Percentiles rank a stretch among this genome's conserved stretches.
These are phyloP conservation scores for Doryteuthis pealeii DNA, from an alignment of 1,140 invertebrate genomes.

Conservation along the genomic window DNA sequence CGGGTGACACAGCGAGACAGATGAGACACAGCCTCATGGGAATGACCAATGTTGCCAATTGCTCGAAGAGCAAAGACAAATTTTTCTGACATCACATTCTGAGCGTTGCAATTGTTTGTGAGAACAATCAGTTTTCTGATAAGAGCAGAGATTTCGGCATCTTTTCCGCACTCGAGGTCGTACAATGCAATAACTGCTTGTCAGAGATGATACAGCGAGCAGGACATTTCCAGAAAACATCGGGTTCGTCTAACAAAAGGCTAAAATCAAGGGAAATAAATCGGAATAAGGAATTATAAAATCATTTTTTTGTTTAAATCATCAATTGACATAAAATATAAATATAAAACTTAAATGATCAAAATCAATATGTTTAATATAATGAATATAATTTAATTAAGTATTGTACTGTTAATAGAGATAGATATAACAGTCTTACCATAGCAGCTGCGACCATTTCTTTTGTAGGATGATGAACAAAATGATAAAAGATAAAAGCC, in stretches of 20 bases:
- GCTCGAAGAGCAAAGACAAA: conserved; percentile 79
- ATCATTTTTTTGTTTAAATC: no score
- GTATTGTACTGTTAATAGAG: no score
- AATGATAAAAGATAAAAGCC: conserved; percentile 81
- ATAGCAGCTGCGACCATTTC: conserved; percentile 69
- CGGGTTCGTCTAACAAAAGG: conserved; percentile 66
- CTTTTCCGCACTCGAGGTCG: conserved; percentile 52
- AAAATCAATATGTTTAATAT: no score
- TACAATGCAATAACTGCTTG: conserved; percentile 61
- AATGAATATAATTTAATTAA: no score
- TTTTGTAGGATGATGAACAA: conserved; percentile 72
- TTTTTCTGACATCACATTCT: neutral
- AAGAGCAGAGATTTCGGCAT: conserved; percentile 64
- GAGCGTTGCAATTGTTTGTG: neutral
- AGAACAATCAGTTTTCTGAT: neutral
- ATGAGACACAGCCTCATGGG: conserved; percentile 67
- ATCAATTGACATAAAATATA: no score
- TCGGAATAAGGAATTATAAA: neutral
- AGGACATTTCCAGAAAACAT: conserved; percentile 62
- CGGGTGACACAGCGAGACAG: conserved; percentile 69
- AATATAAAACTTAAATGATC: no score
- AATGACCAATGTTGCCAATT: conserved; percentile 81
- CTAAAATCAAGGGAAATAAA: conserved; percentile 52
- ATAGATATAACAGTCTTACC: conserved; percentile 52
- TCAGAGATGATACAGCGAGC: conserved; percentile 61